These are phyloP conservation scores for Oceanites oceanicus DNA, from an alignment of 2,113 vertebrate genomes.

Conservation along the genomic window DNA sequence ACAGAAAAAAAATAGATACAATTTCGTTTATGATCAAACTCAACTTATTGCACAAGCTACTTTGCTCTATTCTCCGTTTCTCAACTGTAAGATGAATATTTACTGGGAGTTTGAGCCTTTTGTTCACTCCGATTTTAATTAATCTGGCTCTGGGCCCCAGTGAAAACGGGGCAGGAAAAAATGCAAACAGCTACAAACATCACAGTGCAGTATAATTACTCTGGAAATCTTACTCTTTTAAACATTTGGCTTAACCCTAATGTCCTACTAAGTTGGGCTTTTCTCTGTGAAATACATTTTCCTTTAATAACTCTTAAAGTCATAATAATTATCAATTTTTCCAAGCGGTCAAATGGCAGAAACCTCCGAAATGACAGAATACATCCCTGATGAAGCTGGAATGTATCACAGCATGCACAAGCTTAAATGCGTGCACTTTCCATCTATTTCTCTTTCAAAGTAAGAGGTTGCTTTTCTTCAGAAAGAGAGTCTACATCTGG, in stretches of 20 bases:
- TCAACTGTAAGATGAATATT: not conserved
- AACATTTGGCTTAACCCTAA: not conserved
- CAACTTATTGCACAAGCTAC: not conserved
- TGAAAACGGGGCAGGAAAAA: not conserved
- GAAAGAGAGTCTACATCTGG: not conserved
- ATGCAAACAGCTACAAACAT: not conserved
- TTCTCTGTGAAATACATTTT: not conserved
- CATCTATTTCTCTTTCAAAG: not conserved
- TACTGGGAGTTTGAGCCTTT: not conserved
- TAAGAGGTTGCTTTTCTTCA: not conserved
- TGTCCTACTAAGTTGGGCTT: not conserved
- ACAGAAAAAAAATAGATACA: not conserved
- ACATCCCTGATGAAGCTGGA: not conserved
- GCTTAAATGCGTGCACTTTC: not conserved
- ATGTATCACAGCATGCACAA: not conserved
- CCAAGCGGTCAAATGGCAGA: not conserved
- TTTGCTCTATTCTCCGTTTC: not conserved
- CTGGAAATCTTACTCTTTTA: not conserved
- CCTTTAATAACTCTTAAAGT: not conserved
- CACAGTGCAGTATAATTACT: not conserved
- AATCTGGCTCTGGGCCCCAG: not conserved
- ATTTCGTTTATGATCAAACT: not conserved
- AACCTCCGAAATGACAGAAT: not conserved
- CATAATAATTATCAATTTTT: not conserved
- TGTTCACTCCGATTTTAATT: not conserved